Evolutionary conservation across 2,113 vertebrate genomes (phyloP).

Genomic region (Excalfactoria chinensis): DNA sequence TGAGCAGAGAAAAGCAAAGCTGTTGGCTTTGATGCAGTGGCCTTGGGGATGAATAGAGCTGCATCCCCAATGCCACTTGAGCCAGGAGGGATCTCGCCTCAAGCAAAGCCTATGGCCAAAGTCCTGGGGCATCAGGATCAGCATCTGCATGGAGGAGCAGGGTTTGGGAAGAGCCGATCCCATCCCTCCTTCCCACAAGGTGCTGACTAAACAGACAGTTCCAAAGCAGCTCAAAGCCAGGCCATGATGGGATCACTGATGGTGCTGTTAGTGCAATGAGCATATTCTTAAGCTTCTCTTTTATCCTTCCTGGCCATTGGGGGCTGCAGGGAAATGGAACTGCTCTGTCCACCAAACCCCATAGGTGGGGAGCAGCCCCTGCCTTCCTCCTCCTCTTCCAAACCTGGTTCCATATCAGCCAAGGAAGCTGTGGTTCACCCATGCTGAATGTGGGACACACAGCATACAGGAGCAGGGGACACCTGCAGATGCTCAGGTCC

Average conservation of each 20-base stretch:
- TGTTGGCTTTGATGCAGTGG: not conserved
- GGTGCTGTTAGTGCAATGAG: not conserved
- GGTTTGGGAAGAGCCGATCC: not conserved
- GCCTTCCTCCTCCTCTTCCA: not conserved
- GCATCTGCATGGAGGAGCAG: not conserved
- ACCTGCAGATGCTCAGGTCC: not conserved
- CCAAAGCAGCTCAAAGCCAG: not conserved
- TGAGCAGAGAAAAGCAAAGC: not conserved
- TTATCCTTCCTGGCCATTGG: too few relatives aligned
- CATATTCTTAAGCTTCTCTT: not conserved
- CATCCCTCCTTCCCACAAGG: not conserved
- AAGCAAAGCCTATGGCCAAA: not conserved
- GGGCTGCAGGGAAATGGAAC: rapidly evolving
- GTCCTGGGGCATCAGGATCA: not conserved
- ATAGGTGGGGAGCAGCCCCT: not conserved
- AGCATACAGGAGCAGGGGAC: not conserved
- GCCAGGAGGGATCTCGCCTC: rapidly evolving
- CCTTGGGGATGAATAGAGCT: not conserved
- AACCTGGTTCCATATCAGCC: not conserved
- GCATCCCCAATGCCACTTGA: not conserved
- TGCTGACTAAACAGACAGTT: not conserved
- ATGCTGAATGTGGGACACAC: not conserved
- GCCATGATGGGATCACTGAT: not conserved
- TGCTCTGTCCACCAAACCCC: too few relatives aligned
- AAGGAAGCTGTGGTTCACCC: not conserved